Percentiles rank a stretch among this genome's conserved stretches.
These are phyloP conservation scores for Talpa occidentalis DNA, from an alignment of 2,113 vertebrate species.

Conservation along the genomic window DNA sequence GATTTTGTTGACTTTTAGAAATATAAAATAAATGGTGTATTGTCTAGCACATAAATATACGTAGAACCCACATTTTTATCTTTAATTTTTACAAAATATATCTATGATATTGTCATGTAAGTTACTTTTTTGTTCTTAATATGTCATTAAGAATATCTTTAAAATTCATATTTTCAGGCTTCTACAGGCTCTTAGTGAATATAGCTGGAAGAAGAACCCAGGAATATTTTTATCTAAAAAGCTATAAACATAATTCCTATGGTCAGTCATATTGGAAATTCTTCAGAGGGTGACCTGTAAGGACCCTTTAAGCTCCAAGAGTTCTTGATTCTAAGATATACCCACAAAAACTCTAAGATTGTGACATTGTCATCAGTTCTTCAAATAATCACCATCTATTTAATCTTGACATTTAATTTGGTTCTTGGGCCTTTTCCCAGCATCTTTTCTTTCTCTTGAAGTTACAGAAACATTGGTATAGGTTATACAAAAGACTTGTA, in stretches of 20 bases:
- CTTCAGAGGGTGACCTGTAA: not conserved
- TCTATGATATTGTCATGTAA: not conserved
- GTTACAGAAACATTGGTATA: not conserved
- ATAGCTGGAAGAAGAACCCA: not conserved
- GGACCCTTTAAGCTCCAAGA: not conserved
- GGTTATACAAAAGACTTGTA: not conserved
- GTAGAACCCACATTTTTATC: not conserved
- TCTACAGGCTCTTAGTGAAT: not conserved
- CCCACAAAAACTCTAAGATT: not conserved
- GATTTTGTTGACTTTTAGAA: not conserved
- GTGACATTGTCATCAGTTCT: not conserved
- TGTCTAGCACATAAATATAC: not conserved
- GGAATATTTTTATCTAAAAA: constrained; percentile 10
- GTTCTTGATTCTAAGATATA: not conserved
- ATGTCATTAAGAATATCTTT: not conserved
- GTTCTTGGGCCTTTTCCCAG: not conserved
- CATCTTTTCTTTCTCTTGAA: not conserved
- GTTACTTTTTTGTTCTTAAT: not conserved
- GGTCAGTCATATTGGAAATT: not conserved
- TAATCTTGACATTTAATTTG: constrained; percentile 2
- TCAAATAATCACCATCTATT: not conserved
- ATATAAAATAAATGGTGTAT: not conserved
- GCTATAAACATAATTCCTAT: not conserved
- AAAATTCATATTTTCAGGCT: not conserved
- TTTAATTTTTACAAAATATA: constrained; percentile 3